Base-by-base conservation (phyloP, 2,113 vertebrate species). In the Mormoops blainvillei region DNA sequence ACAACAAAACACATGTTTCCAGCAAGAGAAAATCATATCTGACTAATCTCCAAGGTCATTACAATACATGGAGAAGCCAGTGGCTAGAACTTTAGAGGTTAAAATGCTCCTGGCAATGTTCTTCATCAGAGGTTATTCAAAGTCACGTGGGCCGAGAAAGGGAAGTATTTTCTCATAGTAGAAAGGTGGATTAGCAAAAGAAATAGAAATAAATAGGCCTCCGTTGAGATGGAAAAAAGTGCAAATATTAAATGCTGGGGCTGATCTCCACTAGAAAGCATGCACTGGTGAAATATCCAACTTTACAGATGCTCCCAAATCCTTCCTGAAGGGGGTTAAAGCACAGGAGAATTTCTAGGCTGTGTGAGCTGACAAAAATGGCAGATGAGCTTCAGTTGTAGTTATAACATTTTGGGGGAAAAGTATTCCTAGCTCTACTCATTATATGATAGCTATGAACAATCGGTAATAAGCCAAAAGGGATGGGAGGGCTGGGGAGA, bases 401-500 rank as follows among this genome's bases (percentile, higher is more conserved):
- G 38, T 20, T 87, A n/a, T 73, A 48, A 74, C 61, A 74, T 68
- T 81, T 67, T n/a, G 15, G 65, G 65, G 7, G 33, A 33, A 78
- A 95, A 77, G 45, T 24, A 63, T 54, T 81, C 38, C 65, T 85
- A 76, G 26, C 28, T 24, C 58, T 73, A 67, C 41, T 77, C 70
- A 93, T 65, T 68, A 83, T 58, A 76, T 80, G 80, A 93, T 18
- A 87, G 80, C 90, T 94, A 71, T 43, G 80, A 81, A 31, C 45
- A 65, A 86, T 91, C 71, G n/a, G 26, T 87, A 71, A 68, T 20
- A 58, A 89, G 33, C 48, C n/a, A 36, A 20, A 43, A 12, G 13
- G 13, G 31, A 2, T 63, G 9, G 12, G 4, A 4, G 1, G 0
- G 10, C 3, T 20, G 74, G 20, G 45, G 48, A 50, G 8, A 13